These are phyloP conservation scores for Erpobdella octoculata DNA, from an alignment of 2,888 invertebrate species.

Conservation along the genomic window DNA sequence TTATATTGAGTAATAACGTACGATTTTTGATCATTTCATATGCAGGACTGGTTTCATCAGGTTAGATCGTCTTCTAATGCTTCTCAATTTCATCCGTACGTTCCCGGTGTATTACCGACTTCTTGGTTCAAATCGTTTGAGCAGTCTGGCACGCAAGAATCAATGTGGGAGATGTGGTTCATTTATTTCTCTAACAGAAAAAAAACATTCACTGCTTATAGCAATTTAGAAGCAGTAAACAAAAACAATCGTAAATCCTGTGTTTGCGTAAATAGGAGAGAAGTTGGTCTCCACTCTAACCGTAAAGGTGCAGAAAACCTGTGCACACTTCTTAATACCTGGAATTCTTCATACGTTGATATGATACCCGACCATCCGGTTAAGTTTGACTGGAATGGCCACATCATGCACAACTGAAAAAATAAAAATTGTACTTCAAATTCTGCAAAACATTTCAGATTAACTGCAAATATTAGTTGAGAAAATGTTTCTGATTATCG, in stretches of 20 bases:
- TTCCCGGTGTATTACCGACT: constrained; percentile 11
- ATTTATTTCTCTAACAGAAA: constrained; percentile 26
- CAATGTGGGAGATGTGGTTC: constrained; percentile 36
- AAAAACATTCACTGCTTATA: constrained; percentile 16
- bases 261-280: constrained; percentile 18
- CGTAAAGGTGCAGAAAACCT: neutral
- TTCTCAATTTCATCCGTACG: constrained; percentile 29
- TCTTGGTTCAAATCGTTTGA: constrained; percentile 29
- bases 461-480: too few relatives aligned
- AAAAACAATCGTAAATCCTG: neutral
- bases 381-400: constrained; percentile 28
- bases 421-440: too few relatives aligned
- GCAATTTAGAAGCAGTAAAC: neutral
- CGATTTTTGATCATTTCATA: constrained; percentile 17
- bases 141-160: neutral
- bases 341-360: neutral
- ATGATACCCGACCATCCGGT: neutral
- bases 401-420: too few relatives aligned
- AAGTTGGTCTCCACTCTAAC: constrained; percentile 25
- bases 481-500: too few relatives aligned
- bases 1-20: too few relatives aligned
- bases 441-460: too few relatives aligned
- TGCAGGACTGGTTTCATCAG: constrained; percentile 28
- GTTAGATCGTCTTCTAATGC: neutral
- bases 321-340: constrained; percentile 2